Conservation (phyloP, 2,113 vertebrate genomes). For the Gnathonemus echidnorhynchus region DNA sequence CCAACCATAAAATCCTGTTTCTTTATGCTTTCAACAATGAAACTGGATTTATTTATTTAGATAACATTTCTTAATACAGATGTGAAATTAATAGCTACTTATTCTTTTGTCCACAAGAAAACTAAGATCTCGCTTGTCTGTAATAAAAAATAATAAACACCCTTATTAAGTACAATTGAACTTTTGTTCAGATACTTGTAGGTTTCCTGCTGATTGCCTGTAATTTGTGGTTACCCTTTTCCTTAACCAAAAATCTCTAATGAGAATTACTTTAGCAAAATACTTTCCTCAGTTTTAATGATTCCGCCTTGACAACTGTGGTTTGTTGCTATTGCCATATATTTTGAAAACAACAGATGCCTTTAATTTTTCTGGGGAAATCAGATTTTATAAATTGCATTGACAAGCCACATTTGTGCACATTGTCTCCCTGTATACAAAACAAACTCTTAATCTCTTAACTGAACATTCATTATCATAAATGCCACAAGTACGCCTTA, state of each 20-base stretch:
- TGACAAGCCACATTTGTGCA: background rate
- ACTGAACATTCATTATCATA: conserved; percentile 1
- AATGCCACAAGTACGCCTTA: background rate
- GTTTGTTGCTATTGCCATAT: background rate
- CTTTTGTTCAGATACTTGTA: background rate
- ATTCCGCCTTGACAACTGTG: background rate
- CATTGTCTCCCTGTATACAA: background rate
- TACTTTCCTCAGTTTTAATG: background rate
- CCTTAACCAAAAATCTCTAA: background rate
- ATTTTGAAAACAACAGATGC: background rate
- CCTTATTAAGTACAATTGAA: background rate
- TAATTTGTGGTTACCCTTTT: background rate
- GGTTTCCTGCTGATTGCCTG: background rate
- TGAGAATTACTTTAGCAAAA: conserved; percentile 2
- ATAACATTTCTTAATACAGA: background rate
- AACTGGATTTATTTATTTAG: conserved; percentile 2
- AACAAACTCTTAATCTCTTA: background rate
- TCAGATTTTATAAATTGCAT: background rate
- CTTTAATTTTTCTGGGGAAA: background rate
- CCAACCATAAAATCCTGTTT: background rate
- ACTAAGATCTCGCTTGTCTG: background rate
- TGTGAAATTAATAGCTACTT: background rate
- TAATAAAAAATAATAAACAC: background rate
- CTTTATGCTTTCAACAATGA: background rate
- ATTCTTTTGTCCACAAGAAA: background rate